Evolutionary conservation across 2,888 invertebrate genomes (phyloP), one percentile per base, ranked within the genome.

Genomic region (Eupelmus urozonus): DNA sequence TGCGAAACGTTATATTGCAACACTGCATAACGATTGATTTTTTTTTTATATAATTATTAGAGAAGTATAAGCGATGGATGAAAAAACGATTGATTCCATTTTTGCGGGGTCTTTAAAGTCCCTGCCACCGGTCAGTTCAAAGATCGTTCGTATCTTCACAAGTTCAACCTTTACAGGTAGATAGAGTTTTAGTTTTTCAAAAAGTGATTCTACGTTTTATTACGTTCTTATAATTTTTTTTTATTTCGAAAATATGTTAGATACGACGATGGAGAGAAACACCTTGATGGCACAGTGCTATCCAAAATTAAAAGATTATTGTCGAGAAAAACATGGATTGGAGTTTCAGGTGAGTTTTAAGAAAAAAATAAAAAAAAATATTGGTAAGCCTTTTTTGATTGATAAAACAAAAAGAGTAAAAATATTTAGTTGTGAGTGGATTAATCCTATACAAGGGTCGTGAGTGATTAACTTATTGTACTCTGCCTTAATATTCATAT

Each of bases 281-380:
- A 98, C 98, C 0, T 88, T 99, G 78, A 99, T 99, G 98, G 97
- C 98, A 1, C 97, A 98, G 89, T 98, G 98, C 82, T 99, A 99
- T 89, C 99, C 99, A 0, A 94, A 95, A 87, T 93, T 99, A 82
- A 99, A 99, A 88, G 98, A 98, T 87, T 98, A 97, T 88, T 98
- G 99, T 87, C 91, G 98, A 72, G 98, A 99, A 89, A 98, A 97
- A 86, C 98, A 99, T 86, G 99, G 99, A 0, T 91, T 99, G 42
- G 99, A 99, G 89, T 99, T 99, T 92, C 99, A 99, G 94, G 98
- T 97, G 90, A 40, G 27, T 51, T 11, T 40, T 40, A 27, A 25
- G 42, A 45, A 63, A 25, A 16, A 13, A 63, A 45, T 3, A 45
- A 63, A 45, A 42, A 25, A 45, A 63, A 23, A 45, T 45, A 45